These are phyloP conservation scores for Pygmarrhopalites habei DNA, from an alignment of 1,140 invertebrate species.

Conservation along the genomic window DNA sequence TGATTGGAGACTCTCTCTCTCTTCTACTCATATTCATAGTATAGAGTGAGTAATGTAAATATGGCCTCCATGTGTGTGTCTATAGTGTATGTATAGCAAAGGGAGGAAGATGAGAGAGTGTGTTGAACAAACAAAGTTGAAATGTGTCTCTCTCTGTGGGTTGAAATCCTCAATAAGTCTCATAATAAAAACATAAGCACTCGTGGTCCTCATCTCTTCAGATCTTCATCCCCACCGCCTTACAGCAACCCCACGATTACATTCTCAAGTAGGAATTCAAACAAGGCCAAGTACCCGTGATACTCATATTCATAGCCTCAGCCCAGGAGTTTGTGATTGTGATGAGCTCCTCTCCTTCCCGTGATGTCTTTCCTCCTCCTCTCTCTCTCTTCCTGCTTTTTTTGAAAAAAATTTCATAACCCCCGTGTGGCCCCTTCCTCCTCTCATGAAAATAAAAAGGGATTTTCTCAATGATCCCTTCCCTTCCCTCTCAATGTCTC, in stretches of 20 bases:
- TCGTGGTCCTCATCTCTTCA: slow-evolving; percentile 6
- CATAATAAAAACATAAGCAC: slow-evolving; percentile 36
- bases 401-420: no score
- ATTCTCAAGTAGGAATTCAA: slow-evolving; percentile 5
- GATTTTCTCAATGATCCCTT: neutral
- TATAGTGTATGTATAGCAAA: neutral
- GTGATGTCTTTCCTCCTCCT: no score
- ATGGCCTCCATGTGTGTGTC: no score
- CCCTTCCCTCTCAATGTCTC: neutral
- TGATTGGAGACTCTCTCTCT: no score
- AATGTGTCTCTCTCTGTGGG: slow-evolving; percentile 21
- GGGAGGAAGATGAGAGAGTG: slow-evolving; percentile 5
- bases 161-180: slow-evolving; percentile 32
- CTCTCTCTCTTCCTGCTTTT: no score
- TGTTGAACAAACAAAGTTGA: slow-evolving; percentile 29
- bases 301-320: no score
- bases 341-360: no score
- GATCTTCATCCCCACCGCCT: neutral
- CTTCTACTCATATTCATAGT: no score
- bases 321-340: no score
- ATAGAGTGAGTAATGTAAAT: no score
- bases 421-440: neutral
- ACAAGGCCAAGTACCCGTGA: neutral
- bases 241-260: neutral
- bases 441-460: slow-evolving; percentile 4